These are phyloP conservation scores for Himalopsyche phryganea DNA, from an alignment of 1,140 invertebrate genomes.

Conservation along the genomic window DNA sequence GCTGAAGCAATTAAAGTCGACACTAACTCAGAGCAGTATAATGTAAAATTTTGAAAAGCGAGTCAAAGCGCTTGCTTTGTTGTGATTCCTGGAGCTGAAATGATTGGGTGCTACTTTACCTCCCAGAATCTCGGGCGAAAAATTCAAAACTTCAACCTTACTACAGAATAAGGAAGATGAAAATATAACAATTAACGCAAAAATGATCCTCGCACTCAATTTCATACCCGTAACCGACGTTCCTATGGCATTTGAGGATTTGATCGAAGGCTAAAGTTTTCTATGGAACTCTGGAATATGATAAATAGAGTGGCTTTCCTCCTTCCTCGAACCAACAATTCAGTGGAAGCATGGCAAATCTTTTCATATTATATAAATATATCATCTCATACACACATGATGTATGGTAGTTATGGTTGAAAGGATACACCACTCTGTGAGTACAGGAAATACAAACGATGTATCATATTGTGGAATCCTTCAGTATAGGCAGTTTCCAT, in stretches of 20 bases:
- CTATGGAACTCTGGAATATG: slow-evolving; percentile 6
- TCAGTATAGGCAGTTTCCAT: too few relatives aligned
- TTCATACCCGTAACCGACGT: slow-evolving; percentile 8
- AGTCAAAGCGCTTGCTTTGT: slow-evolving; percentile 7
- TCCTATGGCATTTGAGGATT: slow-evolving; percentile 6
- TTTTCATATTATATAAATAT: too few relatives aligned
- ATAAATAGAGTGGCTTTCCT: not conserved
- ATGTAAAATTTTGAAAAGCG: slow-evolving; percentile 6
- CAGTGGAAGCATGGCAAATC: too few relatives aligned
- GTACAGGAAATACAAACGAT: too few relatives aligned
- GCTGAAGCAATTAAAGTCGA: not conserved
- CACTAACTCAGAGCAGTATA: slow-evolving; percentile 3
- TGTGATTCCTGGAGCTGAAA: not conserved
- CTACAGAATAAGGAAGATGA: slow-evolving; percentile 7
- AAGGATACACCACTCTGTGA: too few relatives aligned
- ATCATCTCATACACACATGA: too few relatives aligned
- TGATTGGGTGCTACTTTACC: slow-evolving; percentile 6
- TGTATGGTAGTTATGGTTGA: too few relatives aligned
- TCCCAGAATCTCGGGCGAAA: slow-evolving; percentile 10
- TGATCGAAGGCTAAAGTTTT: slow-evolving; percentile 1
- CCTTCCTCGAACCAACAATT: too few relatives aligned
- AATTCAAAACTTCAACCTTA: not conserved
- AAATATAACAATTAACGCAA: slow-evolving; percentile 7
- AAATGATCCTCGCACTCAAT: slow-evolving; percentile 8
- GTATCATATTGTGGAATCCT: too few relatives aligned